A percentile compares a stretch with the other conserved stretches of the same genome.
Evolutionary conservation across 2,113 vertebrate species (phyloP).

Genomic region (Barnardius zonarius): DNA sequence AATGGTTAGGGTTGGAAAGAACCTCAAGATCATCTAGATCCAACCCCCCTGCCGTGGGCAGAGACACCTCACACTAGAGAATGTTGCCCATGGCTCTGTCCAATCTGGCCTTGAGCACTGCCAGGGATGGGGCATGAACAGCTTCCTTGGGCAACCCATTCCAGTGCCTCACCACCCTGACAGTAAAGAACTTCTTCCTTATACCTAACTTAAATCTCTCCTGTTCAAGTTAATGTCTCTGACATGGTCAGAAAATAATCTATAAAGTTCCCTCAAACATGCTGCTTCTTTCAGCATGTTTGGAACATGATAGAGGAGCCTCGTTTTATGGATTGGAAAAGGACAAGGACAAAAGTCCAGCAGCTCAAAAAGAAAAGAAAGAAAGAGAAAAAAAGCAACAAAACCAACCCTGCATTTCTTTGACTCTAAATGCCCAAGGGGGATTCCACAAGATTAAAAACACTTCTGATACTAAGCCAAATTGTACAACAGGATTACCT

Average conservation of each 20-base stretch:
- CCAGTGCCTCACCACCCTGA: not conserved
- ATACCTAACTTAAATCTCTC: not conserved
- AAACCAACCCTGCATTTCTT: constrained; percentile 25
- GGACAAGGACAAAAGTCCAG: not conserved
- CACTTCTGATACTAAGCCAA: constrained; percentile 66
- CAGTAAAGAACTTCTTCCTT: not conserved
- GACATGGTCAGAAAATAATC: not conserved
- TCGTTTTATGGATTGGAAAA: not conserved
- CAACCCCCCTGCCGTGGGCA: too few species aligned
- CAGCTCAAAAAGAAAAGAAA: not conserved
- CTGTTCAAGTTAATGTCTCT: not conserved
- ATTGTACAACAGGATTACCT: constrained; percentile 45
- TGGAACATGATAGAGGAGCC: not conserved
- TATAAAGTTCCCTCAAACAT: not conserved
- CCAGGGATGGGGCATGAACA: not conserved
- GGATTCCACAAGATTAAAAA: constrained; percentile 57
- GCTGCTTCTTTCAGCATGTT: not conserved
- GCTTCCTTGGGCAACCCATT: not conserved
- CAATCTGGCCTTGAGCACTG: not conserved
- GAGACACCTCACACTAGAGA: not conserved
- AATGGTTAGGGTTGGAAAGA: not conserved
- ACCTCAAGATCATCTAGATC: not conserved
- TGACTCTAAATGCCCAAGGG: constrained; percentile 29
- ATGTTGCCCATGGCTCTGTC: not conserved
- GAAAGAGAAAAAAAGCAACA: fast-evolving